Base-by-base conservation (phyloP, 2,113 vertebrate genomes). In the Caloenas nicobarica region DNA sequence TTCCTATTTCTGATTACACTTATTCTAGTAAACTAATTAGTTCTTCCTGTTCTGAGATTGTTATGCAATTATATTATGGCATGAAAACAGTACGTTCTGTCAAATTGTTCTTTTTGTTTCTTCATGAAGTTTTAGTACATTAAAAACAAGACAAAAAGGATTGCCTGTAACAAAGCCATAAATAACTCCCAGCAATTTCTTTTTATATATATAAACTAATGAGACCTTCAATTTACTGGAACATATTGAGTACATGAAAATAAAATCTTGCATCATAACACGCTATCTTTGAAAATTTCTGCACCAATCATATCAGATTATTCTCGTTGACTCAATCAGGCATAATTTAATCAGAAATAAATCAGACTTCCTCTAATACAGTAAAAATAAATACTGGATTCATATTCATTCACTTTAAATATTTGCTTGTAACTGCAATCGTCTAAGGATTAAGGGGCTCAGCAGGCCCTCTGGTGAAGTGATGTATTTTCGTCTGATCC, bases 301-400 rank as follows among this genome's bases (percentile, higher is more conserved):
- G 17, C 8, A 7, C 53, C 69, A 93, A 62, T 81, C 69, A 50
- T 19, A 86, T 44, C 2, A 5, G 31, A 92, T 78, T 81, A 42
- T 89, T 96, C 73, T 79, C 53, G 72, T 14, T 69, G 88, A 86
- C 62, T 92, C 92, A 81, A 76, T 81, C 86, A 94, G 57, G 48
- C 48, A 79, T n/a, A 85, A 95, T 89, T 91, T 58, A 95, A 91
- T 91, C 86, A 89, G 61, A 96, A 93, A 94, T 57, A 90, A 78
- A 91, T 92, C 36, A 81, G 53, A 90, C 92, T 82, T 79, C 51
- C 72, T 53, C 58, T 68, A 44, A 57, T 71, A 79, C n/a, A 72
- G 38, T 61, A 81, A 95, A 86, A 95, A 95, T 78, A 57, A 88
- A n/a, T 72, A 84, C 36, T 79, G 77, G 29, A 74, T 88, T 91